Evolutionary conservation across 2,797 vertebrate species (phyloP), one percentile per base, ranked within the genome.

Genomic region (Sebastes melanostomus): DNA sequence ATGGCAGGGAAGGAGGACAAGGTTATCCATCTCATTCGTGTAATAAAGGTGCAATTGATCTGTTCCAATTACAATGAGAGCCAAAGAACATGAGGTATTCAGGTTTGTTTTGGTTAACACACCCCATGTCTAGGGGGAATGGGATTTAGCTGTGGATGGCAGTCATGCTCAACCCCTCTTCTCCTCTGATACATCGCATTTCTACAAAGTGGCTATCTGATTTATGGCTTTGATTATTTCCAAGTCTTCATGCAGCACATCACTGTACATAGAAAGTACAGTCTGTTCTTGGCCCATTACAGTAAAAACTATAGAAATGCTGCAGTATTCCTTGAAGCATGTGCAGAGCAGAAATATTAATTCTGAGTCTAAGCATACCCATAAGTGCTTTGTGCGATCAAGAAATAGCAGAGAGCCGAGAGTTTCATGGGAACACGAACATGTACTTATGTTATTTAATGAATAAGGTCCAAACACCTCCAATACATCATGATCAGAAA

Each of bases 41-140:
- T 88, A 93, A 93, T 93, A 90, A 93, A 91, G 91, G 85, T 42
- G 30, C 86, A 88, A 93, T 93, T 94, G 92, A 94, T 94, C 93
- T 78, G 78, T 87, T 92, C 89, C 92, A 91, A 89, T 91, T 92
- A 92, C 86, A 90, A 86, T 62, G 82, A 74, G 81, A 83, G 75
- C 70, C 71, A 38, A 12, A 70, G 87, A 91, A 89, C 83, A 88
- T 77, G 79, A 91, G 87, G 85, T 80, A 65, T 84, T 81, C 80
- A 66, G 86, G 87, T 89, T 91, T 92, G 87, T 88, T 89, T 89
- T 87, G 83, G 92, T 86, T 91, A 90, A 68, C 75, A 56, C 72
- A 6, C 65, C 29, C 59, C 14, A 6, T 14, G 29, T 86, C 81
- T 71, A 4, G n/a, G 46, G 76, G 75, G 77, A 79, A 81, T 50